Base-by-base conservation (phyloP, 2,888 invertebrate species). In the Hydrotaea cyrtoneurina region DNA sequence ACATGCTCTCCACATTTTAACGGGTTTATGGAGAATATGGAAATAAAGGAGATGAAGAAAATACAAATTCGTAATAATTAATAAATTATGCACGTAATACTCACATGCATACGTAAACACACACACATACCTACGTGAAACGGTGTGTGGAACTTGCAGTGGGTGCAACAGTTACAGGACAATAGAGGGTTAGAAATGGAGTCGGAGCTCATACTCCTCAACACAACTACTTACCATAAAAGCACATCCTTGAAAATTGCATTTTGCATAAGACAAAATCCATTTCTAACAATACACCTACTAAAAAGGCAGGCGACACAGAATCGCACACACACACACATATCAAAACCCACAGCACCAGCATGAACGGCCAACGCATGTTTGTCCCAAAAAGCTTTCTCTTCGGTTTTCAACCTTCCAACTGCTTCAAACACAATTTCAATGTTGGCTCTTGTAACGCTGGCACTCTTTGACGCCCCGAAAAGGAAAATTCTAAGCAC, bases 221-320 rank as follows among this genome's bases (percentile, higher is more conserved):
- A 88, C 87, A 89, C 89, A 89, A 88, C 88, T 87, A 88, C 87
- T 88, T 88, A 88, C n/a, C 55, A 66, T 76, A 43, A 15, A 88
- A 88, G 88, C 88, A 88, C 88, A 89, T 89, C 89, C 90, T 90
- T 90, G 90, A 90, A 89, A 90, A 90, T 88, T 89, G 89, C 90
- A 90, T 87, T 31, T 88, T 80, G 43, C 46, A n/a, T 77, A 81
- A 76, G 62, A 78, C 74, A 86, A 82, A 80, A 80, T 59, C 62
- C 64, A 55, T 17, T 39, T 64, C 39, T 57, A 59, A 55, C 55
- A 82, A 21, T 64, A 74, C 53, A 75, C 39, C n/a, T 8, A 36
- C 23, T 15, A 10, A 17, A 72, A n/a, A 21, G 15, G 26, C 13
- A 62, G 10, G 13, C 39, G 10, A 39, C 39, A 39, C 69, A 4